A percentile compares a stretch with the other conserved stretches of the same genome.
These are phyloP conservation scores for Brenthis daphne DNA, from an alignment of 2,888 invertebrate species.

Conservation along the genomic window DNA sequence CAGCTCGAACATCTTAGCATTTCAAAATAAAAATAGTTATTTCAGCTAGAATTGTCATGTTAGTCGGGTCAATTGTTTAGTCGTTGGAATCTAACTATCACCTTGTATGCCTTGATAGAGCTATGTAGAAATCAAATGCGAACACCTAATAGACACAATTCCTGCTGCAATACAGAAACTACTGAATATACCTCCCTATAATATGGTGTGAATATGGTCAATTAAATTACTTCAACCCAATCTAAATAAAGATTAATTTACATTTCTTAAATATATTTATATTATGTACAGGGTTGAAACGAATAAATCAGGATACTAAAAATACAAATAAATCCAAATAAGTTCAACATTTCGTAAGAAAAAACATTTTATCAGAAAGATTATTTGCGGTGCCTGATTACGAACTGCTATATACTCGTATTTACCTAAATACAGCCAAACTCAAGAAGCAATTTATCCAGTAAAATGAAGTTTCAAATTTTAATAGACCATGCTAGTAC, in stretches of 20 bases:
- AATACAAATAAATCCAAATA: slow-evolving; percentile 11
- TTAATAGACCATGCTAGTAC: slow-evolving; percentile 67
- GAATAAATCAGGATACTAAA: neutral
- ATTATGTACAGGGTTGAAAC: neutral
- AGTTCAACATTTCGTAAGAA: slow-evolving; percentile 1
- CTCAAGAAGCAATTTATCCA: slow-evolving; percentile 77
- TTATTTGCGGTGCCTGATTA: slow-evolving; percentile 70
- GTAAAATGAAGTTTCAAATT: slow-evolving; percentile 78
- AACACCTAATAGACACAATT: neutral
- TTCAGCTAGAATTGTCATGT: neutral
- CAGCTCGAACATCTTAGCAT: too few relatives aligned
- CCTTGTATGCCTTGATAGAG: slow-evolving; percentile 12
- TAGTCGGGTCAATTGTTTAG: neutral
- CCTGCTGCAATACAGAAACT: neutral
- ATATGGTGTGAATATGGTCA: too few relatives aligned
- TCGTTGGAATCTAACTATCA: slow-evolving; percentile 9
- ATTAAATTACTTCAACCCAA: too few relatives aligned
- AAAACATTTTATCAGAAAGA: slow-evolving; percentile 49
- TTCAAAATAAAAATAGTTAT: too few relatives aligned
- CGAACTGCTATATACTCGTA: slow-evolving; percentile 42
- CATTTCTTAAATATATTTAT: neutral
- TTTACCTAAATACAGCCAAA: slow-evolving; percentile 70
- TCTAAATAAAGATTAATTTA: too few relatives aligned
- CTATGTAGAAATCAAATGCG: slow-evolving; percentile 5
- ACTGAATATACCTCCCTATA: neutral